A percentile compares a stretch with the other conserved stretches of the same genome.
Conservation (phyloP, 2,888 invertebrate species). For the Allygus modestus region DNA sequence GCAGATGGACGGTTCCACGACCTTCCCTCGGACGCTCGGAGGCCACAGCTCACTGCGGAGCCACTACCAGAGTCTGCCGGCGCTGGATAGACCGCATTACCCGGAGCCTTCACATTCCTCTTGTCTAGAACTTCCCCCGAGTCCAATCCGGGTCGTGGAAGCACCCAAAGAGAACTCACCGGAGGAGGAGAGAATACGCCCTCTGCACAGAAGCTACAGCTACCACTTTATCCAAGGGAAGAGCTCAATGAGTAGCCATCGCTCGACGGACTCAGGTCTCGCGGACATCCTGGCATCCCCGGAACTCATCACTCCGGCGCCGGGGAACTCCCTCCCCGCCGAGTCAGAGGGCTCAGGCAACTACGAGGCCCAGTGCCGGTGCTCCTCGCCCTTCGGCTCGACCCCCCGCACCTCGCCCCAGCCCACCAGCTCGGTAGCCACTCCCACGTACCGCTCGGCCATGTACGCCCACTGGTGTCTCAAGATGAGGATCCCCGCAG, state of each 20-base stretch:
- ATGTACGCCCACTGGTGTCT: slow-evolving; percentile 96
- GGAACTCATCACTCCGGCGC: slow-evolving; percentile 75
- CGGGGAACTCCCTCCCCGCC: slow-evolving; percentile 56
- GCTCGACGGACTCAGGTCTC: slow-evolving; percentile 89
- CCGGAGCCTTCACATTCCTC: slow-evolving; percentile 76
- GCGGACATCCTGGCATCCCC: slow-evolving; percentile 87
- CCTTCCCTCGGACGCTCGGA: slow-evolving; percentile 10
- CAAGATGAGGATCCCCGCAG: slow-evolving; percentile 88
- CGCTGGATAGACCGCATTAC: background rate
- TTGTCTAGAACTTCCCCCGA: slow-evolving; percentile 78
- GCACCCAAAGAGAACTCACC: slow-evolving; percentile 45
- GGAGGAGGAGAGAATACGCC: slow-evolving; percentile 10
- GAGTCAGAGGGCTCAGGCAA: slow-evolving; percentile 75
- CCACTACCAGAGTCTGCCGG: slow-evolving; percentile 62
- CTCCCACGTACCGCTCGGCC: slow-evolving; percentile 83
- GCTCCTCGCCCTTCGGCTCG: slow-evolving; percentile 77
- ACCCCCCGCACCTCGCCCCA: slow-evolving; percentile 48
- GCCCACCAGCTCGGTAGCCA: slow-evolving; percentile 30
- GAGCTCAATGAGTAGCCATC: slow-evolving; percentile 78
- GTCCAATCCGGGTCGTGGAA: slow-evolving; percentile 72
- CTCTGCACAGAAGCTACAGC: slow-evolving; percentile 57
- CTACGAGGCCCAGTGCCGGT: slow-evolving; percentile 84
- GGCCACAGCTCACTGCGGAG: slow-evolving; percentile 7
- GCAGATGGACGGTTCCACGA: slow-evolving; percentile 62
- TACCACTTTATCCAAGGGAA: slow-evolving; percentile 49